These are phyloP conservation scores for Cassiopea xamachana DNA, from an alignment of 30 jellyfish, hydroid and myxozoan species.

Conservation along the genomic window DNA sequence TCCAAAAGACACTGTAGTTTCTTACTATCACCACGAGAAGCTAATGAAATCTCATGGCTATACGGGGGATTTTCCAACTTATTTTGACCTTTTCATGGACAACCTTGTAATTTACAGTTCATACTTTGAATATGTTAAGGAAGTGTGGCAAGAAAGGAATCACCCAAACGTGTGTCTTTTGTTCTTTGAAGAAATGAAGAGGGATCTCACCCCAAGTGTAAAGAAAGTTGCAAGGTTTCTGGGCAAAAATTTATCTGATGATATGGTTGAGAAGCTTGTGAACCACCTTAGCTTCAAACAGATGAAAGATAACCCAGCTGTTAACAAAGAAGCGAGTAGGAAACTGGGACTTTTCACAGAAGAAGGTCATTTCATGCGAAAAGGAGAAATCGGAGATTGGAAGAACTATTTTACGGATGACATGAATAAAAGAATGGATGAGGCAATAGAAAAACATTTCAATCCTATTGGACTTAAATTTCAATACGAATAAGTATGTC, in stretches of 20 bases:
- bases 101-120: slow-evolving; percentile 6
- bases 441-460: background rate
- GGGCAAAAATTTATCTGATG: slow-evolving; percentile 7
- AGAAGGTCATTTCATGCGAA: slow-evolving; percentile 8
- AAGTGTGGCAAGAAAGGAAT: slow-evolving; percentile 21
- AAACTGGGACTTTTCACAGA: background rate
- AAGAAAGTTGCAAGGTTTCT: slow-evolving; percentile 35
- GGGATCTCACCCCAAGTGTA: slow-evolving; percentile 10
- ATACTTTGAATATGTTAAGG: slow-evolving; percentile 13
- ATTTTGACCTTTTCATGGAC: slow-evolving; percentile 43
- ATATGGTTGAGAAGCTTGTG: slow-evolving; percentile 3
- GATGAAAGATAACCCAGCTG: slow-evolving; percentile 26
- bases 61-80: slow-evolving; percentile 16
- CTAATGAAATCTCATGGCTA: background rate
- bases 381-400: slow-evolving; percentile 32
- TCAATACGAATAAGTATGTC: slow-evolving; percentile 7
- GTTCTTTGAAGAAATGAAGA: slow-evolving; percentile 44
- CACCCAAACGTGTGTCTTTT: slow-evolving; percentile 51
- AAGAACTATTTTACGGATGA: slow-evolving; percentile 25
- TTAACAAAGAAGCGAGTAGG: background rate
- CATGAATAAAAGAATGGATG: slow-evolving; percentile 24
- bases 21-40: slow-evolving; percentile 37
- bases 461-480: slow-evolving; percentile 46
- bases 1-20: slow-evolving; percentile 53
- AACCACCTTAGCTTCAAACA: slow-evolving; percentile 15